Evolutionary conservation across 2,888 invertebrate species (phyloP).

Genomic region (Drosophila multiciliata): DNA sequence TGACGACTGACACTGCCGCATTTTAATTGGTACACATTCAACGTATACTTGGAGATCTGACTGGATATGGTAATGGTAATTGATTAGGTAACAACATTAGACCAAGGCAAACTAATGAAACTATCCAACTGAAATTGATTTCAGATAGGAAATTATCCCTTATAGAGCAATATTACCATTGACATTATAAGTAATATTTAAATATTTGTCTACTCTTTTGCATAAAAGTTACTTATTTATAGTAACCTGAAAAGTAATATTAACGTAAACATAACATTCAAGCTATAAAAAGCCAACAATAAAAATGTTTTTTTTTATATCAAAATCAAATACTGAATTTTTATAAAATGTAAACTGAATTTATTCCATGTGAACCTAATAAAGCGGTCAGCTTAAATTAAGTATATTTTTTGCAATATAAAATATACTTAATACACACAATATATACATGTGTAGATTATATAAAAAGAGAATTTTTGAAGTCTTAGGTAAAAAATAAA

Average conservation of each 20-base stretch:
- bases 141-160: not conserved
- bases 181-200: not conserved
- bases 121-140: not conserved
- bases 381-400: too few species aligned
- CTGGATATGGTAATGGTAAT: constrained; percentile 66
- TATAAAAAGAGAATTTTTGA: too few species aligned
- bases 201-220: not conserved
- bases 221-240: not conserved
- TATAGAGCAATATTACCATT: not conserved
- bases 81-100: constrained; percentile 54
- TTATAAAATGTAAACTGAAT: too few species aligned
- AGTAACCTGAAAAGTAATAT: not conserved
- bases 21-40: constrained; percentile 67
- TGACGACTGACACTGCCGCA: constrained; percentile 44
- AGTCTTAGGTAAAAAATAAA: not conserved
- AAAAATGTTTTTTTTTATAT: not conserved
- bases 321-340: not conserved
- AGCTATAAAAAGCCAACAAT: not conserved
- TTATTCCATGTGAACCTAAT: too few species aligned
- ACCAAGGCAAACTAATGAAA: not conserved
- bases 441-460: too few species aligned
- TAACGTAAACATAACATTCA: not conserved
- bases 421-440: too few species aligned
- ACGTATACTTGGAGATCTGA: constrained; percentile 45
- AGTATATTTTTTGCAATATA: too few species aligned